phyloP scores from a whole-genome alignment of 1,140 invertebrate species.

The Andrena cerasifolii region DNA sequence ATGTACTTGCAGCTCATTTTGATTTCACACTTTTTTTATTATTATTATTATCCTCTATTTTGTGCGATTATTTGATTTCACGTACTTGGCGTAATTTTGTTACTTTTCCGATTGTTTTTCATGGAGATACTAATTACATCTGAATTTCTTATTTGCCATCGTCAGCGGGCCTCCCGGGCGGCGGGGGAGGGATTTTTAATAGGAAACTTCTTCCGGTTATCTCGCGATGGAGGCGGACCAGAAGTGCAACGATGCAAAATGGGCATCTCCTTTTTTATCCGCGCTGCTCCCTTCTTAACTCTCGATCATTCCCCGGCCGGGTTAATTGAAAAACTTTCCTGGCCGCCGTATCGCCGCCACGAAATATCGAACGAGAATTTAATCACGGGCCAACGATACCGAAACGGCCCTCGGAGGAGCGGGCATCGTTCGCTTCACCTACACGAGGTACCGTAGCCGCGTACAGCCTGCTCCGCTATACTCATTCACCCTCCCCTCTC shows the following conservation, averaged over 20 bases:
- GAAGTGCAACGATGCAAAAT: conserved; percentile 63
- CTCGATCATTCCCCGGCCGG: conserved; percentile 32
- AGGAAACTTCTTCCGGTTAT: conserved; percentile 52
- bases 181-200: conserved; percentile 48
- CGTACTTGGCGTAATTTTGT: no score
- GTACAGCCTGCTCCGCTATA: no score
- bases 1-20: no score
- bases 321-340: conserved; percentile 58
- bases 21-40: no score
- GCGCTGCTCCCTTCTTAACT: conserved; percentile 17
- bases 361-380: neutral
- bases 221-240: conserved; percentile 1
- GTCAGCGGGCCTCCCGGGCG: conserved; percentile 41
- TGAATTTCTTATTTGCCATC: conserved; percentile 52
- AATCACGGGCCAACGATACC: neutral
- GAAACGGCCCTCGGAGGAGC: neutral
- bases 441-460: no score
- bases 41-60: conserved; percentile 28
- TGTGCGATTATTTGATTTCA: neutral
- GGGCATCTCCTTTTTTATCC: conserved; percentile 44
- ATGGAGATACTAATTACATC: conserved; percentile 57
- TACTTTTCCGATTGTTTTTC: neutral
- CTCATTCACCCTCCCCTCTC: no score
- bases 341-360: neutral
- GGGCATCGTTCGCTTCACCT: neutral